Conservation (phyloP, 2,888 invertebrate genomes). For the Ophion costatus region DNA sequence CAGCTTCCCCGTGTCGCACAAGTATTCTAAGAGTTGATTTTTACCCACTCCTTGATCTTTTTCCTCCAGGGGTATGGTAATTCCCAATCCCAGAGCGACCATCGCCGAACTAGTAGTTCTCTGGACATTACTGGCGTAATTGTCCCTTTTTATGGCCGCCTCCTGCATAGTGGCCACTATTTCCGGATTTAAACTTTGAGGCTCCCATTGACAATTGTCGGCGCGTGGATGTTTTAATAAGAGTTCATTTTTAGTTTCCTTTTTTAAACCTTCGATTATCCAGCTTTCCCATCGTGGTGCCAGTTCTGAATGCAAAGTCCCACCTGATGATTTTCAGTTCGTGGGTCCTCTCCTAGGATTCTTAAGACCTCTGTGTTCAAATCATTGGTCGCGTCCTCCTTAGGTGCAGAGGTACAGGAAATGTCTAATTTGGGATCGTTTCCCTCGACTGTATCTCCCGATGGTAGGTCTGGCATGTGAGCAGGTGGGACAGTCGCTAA, state of each 20-base stretch:
- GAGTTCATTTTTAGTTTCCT: not conserved
- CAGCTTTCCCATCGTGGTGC: not conserved
- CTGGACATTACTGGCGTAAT: not conserved
- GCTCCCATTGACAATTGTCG: not conserved
- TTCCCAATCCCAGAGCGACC: not conserved
- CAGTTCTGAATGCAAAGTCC: too few relatives aligned
- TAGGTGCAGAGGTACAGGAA: too few relatives aligned
- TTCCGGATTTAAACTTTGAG: not conserved
- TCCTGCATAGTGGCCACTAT: conserved; percentile 1
- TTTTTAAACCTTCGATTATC: not conserved
- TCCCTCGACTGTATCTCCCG: too few relatives aligned
- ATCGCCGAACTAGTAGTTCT: not conserved
- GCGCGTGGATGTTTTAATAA: not conserved
- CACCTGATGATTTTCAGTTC: too few relatives aligned
- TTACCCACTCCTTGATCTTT: not conserved
- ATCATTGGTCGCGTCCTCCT: too few relatives aligned
- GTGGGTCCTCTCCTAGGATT: too few relatives aligned
- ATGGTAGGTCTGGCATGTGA: too few relatives aligned
- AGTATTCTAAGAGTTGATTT: not conserved
- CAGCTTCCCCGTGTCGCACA: not conserved
- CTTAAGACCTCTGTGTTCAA: too few relatives aligned
- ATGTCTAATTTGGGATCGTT: too few relatives aligned
- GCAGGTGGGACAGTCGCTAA: too few relatives aligned
- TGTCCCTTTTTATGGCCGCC: not conserved
- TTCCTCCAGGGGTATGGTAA: not conserved